These are phyloP conservation scores for Lucinisca nassula DNA, from an alignment of 2,888 invertebrate species.

Conservation along the genomic window DNA sequence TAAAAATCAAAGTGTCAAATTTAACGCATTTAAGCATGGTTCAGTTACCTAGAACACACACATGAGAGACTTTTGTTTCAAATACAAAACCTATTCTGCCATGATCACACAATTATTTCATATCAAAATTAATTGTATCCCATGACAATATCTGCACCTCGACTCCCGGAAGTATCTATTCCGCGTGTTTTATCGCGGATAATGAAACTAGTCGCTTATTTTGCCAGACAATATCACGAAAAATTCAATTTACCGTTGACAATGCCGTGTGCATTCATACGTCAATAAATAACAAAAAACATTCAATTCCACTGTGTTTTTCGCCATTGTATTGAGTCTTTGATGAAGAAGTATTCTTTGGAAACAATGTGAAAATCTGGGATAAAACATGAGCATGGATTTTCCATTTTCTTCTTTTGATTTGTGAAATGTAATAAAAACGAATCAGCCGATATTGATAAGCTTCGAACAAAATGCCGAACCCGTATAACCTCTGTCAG, in stretches of 20 bases:
- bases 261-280: constrained; percentile 66
- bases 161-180: constrained; percentile 33
- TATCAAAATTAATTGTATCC: constrained; percentile 22
- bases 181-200: constrained; percentile 61
- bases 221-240: constrained; percentile 63
- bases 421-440: constrained; percentile 68
- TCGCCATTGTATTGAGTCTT: constrained; percentile 50
- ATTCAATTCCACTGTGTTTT: constrained; percentile 68
- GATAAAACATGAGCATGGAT: constrained; percentile 67
- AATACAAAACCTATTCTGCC: not conserved
- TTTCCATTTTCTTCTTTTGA: constrained; percentile 72
- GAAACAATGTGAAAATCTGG: constrained; percentile 70
- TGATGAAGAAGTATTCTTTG: constrained; percentile 2
- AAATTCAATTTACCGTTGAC: constrained; percentile 70
- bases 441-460: constrained; percentile 16
- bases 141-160: constrained; percentile 17
- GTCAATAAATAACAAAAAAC: constrained; percentile 69
- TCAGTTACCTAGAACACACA: not conserved
- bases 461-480: constrained; percentile 64
- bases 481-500: constrained; percentile 57
- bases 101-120: constrained; percentile 8
- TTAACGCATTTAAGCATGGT: not conserved
- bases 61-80: not conserved
- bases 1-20: constrained; percentile 1
- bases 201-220: constrained; percentile 61